Percentiles rank a stretch among this genome's conserved stretches.
phyloP scores from a whole-genome alignment of 2,113 vertebrate species.

The Dendropsophus ebraccatus region DNA sequence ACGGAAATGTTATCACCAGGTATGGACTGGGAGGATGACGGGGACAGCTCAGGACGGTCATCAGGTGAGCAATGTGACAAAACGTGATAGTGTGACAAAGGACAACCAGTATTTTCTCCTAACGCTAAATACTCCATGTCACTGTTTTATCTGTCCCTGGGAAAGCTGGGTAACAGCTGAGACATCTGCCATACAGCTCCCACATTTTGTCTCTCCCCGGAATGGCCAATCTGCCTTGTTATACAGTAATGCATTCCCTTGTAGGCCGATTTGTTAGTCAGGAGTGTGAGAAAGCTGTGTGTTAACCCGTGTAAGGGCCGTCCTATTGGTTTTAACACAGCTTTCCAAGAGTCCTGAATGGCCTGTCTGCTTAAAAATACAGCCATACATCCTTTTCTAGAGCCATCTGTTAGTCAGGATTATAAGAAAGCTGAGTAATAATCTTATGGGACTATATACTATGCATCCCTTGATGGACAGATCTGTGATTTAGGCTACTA shows the following conservation, averaged over 20 bases:
- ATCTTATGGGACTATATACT: too few relatives aligned
- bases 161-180: not conserved
- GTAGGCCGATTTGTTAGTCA: not conserved
- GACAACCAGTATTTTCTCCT: not conserved
- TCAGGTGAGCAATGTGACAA: not conserved
- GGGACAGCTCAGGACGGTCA: not conserved
- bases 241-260: not conserved
- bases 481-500: not conserved
- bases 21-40: not conserved
- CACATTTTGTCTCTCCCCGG: not conserved
- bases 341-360: not conserved
- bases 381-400: not conserved
- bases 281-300: too few relatives aligned
- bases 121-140: not conserved
- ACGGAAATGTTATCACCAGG: not conserved
- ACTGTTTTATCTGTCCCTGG: not conserved
- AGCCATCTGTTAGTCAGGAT: too few relatives aligned
- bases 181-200: too few relatives aligned
- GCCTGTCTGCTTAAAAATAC: not conserved
- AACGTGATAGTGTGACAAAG: too few relatives aligned
- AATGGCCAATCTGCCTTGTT: not conserved
- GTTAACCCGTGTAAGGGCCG: too few relatives aligned
- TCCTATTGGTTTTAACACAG: not conserved
- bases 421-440: too few relatives aligned
- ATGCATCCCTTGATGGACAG: too few relatives aligned